phyloP scores from a whole-genome alignment of 2,888 invertebrate genomes.

The Drosophila emarginata region DNA sequence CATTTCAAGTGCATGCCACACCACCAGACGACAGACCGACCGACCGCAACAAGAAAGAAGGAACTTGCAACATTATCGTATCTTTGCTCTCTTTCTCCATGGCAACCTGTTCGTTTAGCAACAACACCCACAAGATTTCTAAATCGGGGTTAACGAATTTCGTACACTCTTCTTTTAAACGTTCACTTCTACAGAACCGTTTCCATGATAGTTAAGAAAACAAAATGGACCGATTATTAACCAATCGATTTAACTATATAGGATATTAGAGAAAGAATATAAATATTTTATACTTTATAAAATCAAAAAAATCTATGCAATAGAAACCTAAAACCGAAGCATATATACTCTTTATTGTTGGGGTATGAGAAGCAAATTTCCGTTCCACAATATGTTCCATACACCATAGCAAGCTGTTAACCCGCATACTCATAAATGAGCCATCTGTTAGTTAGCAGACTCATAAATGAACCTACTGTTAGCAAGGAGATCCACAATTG shows the following conservation, averaged over 20 bases:
- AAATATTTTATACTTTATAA: too few species aligned
- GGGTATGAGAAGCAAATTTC: background rate
- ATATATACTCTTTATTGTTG: background rate
- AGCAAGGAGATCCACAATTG: constrained; percentile 37
- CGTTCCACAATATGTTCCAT: constrained; percentile 1
- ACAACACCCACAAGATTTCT: constrained; percentile 18
- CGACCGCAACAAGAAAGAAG: constrained; percentile 7
- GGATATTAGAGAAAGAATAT: too few species aligned
- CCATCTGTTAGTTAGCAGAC: background rate
- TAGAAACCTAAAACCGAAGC: background rate
- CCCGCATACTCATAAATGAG: background rate
- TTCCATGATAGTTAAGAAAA: too few species aligned
- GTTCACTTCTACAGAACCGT: too few species aligned
- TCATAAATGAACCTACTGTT: constrained; percentile 14
- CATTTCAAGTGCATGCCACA: constrained; percentile 34
- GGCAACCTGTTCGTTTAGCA: constrained; percentile 22
- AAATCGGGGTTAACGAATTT: constrained; percentile 45
- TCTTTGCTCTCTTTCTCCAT: constrained; percentile 7
- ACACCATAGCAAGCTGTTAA: background rate
- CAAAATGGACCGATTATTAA: too few species aligned
- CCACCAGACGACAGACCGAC: constrained; percentile 3
- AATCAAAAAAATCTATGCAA: too few species aligned
- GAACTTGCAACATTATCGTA: constrained; percentile 8
- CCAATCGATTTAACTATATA: too few species aligned
- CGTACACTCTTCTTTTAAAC: background rate